These are phyloP conservation scores for Clivina fossor DNA, from an alignment of 2,888 invertebrate species.

Conservation along the genomic window DNA sequence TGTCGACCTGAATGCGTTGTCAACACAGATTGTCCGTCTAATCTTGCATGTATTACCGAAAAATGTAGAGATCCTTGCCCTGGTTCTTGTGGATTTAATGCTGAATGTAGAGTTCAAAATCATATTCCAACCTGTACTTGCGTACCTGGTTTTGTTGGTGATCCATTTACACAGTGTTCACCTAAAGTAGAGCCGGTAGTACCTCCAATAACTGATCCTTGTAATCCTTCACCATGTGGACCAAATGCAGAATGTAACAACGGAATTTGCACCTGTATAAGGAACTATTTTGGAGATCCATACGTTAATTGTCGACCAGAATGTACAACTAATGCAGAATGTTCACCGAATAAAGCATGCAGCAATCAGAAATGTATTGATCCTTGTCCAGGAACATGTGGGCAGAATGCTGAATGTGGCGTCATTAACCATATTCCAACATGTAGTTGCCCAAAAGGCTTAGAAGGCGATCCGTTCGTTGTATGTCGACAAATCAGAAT, in stretches of 20 bases:
- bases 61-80: constrained; percentile 72
- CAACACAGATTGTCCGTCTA: constrained; percentile 68
- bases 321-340: constrained; percentile 79
- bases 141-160: constrained; percentile 62
- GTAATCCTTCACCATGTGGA: constrained; percentile 76
- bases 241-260: constrained; percentile 71
- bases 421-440: constrained; percentile 82
- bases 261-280: constrained; percentile 71
- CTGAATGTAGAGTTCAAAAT: constrained; percentile 70
- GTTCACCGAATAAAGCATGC: constrained; percentile 74
- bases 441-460: constrained; percentile 72
- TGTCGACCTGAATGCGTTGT: constrained; percentile 74
- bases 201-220: constrained; percentile 60
- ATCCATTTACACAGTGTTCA: constrained; percentile 65
- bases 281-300: constrained; percentile 73
- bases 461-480: constrained; percentile 77
- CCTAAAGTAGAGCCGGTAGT: constrained; percentile 46
- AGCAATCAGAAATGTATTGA: constrained; percentile 74
- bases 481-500: constrained; percentile 51
- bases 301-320: constrained; percentile 76
- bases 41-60: constrained; percentile 68
- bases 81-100: constrained; percentile 71
- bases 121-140: constrained; percentile 71
- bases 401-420: constrained; percentile 74
- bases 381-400: constrained; percentile 80